Evolutionary conservation across 2,797 vertebrate genomes (phyloP).

Genomic region (Epinephelus awoara): DNA sequence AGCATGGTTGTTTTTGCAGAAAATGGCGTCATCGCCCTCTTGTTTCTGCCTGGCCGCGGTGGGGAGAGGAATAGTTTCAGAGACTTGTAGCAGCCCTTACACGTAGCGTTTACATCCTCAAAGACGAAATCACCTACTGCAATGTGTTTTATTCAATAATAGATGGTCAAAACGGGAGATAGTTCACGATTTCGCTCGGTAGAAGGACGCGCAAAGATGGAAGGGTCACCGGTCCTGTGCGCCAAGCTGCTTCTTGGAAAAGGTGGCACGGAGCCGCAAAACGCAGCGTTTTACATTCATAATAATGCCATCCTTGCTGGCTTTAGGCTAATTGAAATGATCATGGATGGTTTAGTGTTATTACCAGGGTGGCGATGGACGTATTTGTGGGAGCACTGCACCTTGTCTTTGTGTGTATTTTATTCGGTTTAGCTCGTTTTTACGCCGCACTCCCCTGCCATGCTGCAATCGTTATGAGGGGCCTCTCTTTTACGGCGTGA

Average conservation of each 20-base stretch:
- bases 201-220: slow-evolving; percentile 90
- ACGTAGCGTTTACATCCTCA: slow-evolving; percentile 27
- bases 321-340: slow-evolving; percentile 25
- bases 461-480: slow-evolving; percentile 90
- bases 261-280: slow-evolving; percentile 85
- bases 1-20: slow-evolving; percentile 87
- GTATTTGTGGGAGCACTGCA: slow-evolving; percentile 58
- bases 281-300: slow-evolving; percentile 83
- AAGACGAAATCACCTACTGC: slow-evolving; percentile 18
- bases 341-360: slow-evolving; percentile 31
- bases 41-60: slow-evolving; percentile 85
- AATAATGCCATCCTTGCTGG: slow-evolving; percentile 31
- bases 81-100: slow-evolving; percentile 67
- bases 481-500: slow-evolving; percentile 90
- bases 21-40: slow-evolving; percentile 85
- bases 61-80: slow-evolving; percentile 84
- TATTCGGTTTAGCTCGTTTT: slow-evolving; percentile 85
- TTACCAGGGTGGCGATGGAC: slow-evolving; percentile 30
- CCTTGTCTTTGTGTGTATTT: slow-evolving; percentile 81
- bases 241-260: slow-evolving; percentile 86
- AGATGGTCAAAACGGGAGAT: slow-evolving; percentile 9
- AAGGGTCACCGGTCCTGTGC: slow-evolving; percentile 87
- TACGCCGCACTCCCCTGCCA: slow-evolving; percentile 89
- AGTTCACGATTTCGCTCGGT: slow-evolving; percentile 51
- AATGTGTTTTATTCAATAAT: slow-evolving; percentile 49